Conservation (phyloP, 2,113 vertebrate genomes). For the Athene cunicularia region DNA sequence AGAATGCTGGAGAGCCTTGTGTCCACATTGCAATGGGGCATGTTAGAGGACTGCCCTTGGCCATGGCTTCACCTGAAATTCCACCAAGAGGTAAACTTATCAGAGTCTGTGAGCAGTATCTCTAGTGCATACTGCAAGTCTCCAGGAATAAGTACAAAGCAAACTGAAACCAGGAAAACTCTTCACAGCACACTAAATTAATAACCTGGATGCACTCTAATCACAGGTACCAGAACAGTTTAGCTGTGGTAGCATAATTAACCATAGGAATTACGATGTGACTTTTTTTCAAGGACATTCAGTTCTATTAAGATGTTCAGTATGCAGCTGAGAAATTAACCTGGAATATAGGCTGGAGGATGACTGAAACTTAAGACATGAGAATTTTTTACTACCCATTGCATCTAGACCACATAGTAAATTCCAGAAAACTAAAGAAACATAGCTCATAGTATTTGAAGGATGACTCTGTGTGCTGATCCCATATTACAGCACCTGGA, state of each 20-base stretch:
- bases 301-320: background rate
- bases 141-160: background rate
- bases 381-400: background rate
- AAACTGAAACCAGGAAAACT: background rate
- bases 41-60: accelerated
- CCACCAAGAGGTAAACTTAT: background rate
- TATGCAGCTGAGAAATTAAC: background rate
- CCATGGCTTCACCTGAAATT: accelerated
- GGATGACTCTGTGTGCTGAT: background rate
- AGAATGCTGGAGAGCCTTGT: background rate
- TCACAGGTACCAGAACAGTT: background rate
- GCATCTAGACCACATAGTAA: background rate
- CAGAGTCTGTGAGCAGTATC: background rate
- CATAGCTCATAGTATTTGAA: background rate
- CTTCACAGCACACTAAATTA: background rate
- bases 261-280: background rate
- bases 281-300: background rate
- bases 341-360: background rate
- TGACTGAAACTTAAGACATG: background rate
- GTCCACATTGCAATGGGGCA: background rate
- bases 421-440: background rate
- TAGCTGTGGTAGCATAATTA: background rate
- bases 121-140: background rate
- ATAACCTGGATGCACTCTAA: background rate
- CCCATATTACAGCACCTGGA: background rate